Conservation (phyloP, 2,797 vertebrate genomes). For the Coregonus suidteri region DNA sequence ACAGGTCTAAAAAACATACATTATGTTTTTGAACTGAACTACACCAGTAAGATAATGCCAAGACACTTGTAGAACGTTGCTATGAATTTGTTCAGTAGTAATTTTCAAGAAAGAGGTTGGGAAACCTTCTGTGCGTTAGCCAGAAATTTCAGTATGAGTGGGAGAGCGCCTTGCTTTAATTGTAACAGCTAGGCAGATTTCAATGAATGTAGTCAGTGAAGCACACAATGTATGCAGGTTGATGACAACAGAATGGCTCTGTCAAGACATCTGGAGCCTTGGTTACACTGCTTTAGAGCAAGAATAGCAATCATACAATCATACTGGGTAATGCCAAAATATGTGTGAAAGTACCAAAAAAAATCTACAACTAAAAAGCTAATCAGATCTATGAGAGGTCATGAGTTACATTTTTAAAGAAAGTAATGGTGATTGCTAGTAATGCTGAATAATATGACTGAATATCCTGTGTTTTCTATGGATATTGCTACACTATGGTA, state of each 20-base stretch:
- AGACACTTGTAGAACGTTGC: conserved; percentile 58
- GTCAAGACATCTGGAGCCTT: conserved; percentile 38
- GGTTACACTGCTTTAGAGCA: conserved; percentile 51
- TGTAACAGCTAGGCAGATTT: conserved; percentile 37
- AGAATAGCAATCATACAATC: conserved; percentile 56
- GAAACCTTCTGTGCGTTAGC: conserved; percentile 44
- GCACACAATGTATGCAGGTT: conserved; percentile 38
- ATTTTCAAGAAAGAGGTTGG: conserved; percentile 40
- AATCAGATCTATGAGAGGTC: conserved; percentile 12
- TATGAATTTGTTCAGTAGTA: conserved; percentile 63
- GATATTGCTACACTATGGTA: background rate
- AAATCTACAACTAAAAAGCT: conserved; percentile 18
- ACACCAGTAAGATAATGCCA: conserved; percentile 68
- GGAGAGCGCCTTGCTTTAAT: conserved; percentile 24
- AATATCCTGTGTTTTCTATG: background rate
- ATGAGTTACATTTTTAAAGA: conserved; percentile 18
- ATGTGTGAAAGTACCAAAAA: conserved; percentile 34
- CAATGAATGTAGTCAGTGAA: conserved; percentile 46
- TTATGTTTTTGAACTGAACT: conserved; percentile 65
- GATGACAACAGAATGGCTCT: conserved; percentile 40
- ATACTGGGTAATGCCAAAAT: conserved; percentile 43
- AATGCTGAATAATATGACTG: conserved; percentile 10
- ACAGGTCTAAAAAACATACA: conserved; percentile 70
- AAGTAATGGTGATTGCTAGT: conserved; percentile 17
- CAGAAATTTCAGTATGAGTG: conserved; percentile 37